Conservation (phyloP, 2,888 invertebrate species). For the Monoplex corrugatus region DNA sequence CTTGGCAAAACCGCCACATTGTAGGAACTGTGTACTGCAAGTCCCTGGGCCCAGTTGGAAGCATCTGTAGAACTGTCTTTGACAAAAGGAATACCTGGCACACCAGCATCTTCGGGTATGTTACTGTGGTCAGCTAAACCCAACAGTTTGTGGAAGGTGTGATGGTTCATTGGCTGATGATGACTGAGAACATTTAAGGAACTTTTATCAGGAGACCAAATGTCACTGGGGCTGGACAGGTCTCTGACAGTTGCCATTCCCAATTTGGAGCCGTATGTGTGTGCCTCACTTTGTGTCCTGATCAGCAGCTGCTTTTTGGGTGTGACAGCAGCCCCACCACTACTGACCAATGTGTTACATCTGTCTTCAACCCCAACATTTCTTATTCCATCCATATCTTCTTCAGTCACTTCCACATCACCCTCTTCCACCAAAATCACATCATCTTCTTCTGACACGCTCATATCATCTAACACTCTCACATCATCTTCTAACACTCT, state of each 20-base stretch:
- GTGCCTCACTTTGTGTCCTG: background rate
- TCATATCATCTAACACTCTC: background rate
- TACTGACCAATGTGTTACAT: background rate
- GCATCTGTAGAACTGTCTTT: background rate
- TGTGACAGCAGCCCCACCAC: background rate
- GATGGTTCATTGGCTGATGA: background rate
- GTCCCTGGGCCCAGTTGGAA: background rate
- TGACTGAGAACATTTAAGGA: background rate
- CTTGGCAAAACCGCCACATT: too few relatives aligned
- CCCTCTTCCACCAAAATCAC: too few relatives aligned
- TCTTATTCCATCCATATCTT: background rate
- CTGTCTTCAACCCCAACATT: background rate
- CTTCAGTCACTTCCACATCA: too few relatives aligned
- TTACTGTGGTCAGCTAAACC: background rate
- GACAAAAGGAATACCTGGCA: background rate
- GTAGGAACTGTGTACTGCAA: background rate
- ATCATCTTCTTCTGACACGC: background rate
- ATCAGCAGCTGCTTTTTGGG: background rate
- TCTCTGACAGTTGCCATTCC: background rate
- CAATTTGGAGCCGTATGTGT: background rate
- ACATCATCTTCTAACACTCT: background rate
- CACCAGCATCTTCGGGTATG: background rate
- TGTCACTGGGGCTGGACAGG: background rate
- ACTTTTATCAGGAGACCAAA: constrained; percentile 31
- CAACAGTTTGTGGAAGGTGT: background rate